Conservation (phyloP, 2,113 vertebrate genomes). For the Pyrgilauda ruficollis region DNA sequence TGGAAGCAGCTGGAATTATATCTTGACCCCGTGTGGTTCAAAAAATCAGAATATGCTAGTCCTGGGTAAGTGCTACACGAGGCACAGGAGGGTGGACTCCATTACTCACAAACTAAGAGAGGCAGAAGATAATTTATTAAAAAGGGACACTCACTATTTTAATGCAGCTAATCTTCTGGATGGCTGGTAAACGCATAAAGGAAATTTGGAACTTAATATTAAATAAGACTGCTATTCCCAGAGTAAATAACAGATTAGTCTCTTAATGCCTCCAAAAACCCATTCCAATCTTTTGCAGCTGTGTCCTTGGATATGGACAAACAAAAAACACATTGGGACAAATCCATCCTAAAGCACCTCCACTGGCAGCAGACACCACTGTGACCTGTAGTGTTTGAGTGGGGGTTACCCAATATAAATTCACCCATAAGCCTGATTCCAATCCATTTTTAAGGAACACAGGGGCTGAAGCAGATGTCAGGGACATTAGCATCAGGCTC, state of each 20-base stretch:
- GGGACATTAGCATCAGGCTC: neutral
- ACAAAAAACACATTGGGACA: neutral
- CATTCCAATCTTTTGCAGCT: neutral
- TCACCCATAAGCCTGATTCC: neutral
- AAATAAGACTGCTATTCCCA: neutral
- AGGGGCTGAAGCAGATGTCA: constrained; percentile 1
- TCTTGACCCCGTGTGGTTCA: neutral
- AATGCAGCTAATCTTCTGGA: neutral
- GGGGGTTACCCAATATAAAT: neutral
- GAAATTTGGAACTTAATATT: constrained; percentile 8
- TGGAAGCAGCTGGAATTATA: neutral
- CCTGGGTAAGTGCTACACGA: neutral
- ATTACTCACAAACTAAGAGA: neutral
- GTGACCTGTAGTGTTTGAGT: neutral
- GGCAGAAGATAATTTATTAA: neutral
- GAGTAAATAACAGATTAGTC: constrained; percentile 21
- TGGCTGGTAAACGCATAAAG: neutral
- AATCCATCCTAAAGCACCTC: neutral
- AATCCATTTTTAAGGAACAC: neutral
- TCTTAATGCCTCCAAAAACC: neutral
- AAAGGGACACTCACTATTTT: neutral
- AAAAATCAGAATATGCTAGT: neutral
- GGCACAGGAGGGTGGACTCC: neutral
- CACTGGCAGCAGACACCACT: neutral
- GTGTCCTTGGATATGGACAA: neutral